Conservation (phyloP, 2,888 invertebrate species). For the Xanthia togata region DNA sequence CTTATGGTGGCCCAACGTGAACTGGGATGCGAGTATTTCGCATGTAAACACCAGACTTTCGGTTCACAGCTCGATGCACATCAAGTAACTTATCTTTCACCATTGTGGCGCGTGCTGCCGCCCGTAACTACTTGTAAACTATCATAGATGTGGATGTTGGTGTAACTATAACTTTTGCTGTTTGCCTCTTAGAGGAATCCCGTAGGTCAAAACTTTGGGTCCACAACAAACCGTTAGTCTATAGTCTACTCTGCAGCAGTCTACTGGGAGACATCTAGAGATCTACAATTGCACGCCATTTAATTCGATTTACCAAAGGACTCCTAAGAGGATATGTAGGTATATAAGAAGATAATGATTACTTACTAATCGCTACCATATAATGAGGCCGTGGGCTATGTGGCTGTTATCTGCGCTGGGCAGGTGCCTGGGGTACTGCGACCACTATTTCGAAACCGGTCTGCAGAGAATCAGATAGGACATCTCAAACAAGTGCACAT, state of each 20-base stretch:
- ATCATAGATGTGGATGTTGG: conserved; percentile 75
- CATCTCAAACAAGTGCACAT: too few relatives aligned
- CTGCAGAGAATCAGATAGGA: too few relatives aligned
- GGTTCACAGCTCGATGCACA: conserved; percentile 90
- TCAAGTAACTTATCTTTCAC: conserved; percentile 90
- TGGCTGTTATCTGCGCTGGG: neutral
- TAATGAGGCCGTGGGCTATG: too few relatives aligned
- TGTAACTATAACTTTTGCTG: conserved; percentile 11
- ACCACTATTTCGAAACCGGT: too few relatives aligned
- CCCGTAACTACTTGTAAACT: conserved; percentile 75
- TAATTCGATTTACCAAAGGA: neutral
- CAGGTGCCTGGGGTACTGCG: neutral
- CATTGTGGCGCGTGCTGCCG: conserved; percentile 88
- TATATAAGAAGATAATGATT: neutral
- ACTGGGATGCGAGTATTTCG: conserved; percentile 88
- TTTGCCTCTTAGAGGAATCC: conserved; percentile 50
- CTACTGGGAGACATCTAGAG: neutral
- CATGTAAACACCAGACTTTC: conserved; percentile 90
- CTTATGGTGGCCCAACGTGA: conserved; percentile 82
- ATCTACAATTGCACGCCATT: neutral
- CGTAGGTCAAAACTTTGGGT: neutral
- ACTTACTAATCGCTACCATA: neutral
- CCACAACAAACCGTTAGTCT: neutral
- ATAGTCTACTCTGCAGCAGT: neutral
- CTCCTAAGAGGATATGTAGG: neutral